Evolutionary conservation across 1,140 invertebrate species (phyloP), one percentile per base, ranked within the genome.

Genomic region (Dinothrombium tinctorium): DNA sequence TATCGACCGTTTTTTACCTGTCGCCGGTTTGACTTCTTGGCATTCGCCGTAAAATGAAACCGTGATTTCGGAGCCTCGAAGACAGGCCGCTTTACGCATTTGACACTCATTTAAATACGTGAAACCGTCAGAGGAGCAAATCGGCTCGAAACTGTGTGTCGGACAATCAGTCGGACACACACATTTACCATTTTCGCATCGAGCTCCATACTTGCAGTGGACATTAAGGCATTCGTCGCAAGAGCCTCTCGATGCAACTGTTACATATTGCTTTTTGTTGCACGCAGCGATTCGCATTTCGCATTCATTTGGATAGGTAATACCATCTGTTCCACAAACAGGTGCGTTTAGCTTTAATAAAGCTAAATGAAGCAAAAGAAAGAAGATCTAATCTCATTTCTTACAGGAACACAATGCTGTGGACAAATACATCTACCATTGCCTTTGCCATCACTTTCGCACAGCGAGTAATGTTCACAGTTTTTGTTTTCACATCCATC

Each of bases 401-500:
- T 36, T 36, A 36, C 33, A 12, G 12, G 67, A 41, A 69, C 62
- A 57, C 81, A 84, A 44, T 69, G 65, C 44, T 67, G 61, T 0
- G 77, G 77, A 57, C 82, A 87, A 23, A 79, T 67, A 56, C 82
- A 89, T 37, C 68, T 69, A 0, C 74, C 72, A 1, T 71, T 71
- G 8, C 66, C 69, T 29, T 25, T 17, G 19, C n/a, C 36, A 54
- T 78, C 72, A 43, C 69, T 75, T 52, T 83, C 75, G 58, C 83
- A 89, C 19, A 72, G 62, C 1, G 72, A 68, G 56, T 84, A 83
- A 59, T 70, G 73, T 35, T 84, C 74, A 57, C 83, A 90, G 52
- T 75, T 74, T 51, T 74, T 76, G 46, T 73, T 76, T 52, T 82
- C 78, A 58, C 82, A 90, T 22, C 78, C 79, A 64, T 80, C 83